Evolutionary conservation across 2,888 invertebrate species (phyloP).

Genomic region (Folsomia candida): DNA sequence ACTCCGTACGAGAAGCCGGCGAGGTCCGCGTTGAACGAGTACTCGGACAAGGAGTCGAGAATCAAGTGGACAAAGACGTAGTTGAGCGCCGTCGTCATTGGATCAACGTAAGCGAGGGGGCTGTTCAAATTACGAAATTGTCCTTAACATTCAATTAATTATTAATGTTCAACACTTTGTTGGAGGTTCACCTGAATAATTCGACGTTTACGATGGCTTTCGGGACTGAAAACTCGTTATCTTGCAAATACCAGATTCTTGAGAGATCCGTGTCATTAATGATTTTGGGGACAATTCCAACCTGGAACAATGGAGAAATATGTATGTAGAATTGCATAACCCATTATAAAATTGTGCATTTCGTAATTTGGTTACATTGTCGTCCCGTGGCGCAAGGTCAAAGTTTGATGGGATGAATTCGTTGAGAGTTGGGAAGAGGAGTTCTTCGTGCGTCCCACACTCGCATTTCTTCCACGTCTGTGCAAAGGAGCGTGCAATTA

Average conservation of each 20-base stretch:
- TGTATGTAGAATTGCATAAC: constrained; percentile 23
- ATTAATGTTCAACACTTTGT: background rate
- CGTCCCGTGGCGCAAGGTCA: constrained; percentile 64
- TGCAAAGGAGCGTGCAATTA: constrained; percentile 34
- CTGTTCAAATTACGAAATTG: constrained; percentile 57
- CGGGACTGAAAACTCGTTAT: constrained; percentile 83
- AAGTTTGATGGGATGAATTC: constrained; percentile 87
- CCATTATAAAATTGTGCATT: constrained; percentile 3
- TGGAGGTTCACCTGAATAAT: constrained; percentile 64
- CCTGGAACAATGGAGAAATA: constrained; percentile 17
- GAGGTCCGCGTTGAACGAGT: constrained; percentile 85
- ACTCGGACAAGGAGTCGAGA: constrained; percentile 84
- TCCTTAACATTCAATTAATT: constrained; percentile 50
- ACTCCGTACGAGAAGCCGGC: constrained; percentile 81
- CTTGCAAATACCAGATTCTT: constrained; percentile 90
- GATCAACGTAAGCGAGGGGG: constrained; percentile 82
- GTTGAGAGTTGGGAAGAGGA: constrained; percentile 77
- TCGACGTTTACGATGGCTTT: constrained; percentile 79
- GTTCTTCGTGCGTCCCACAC: constrained; percentile 62
- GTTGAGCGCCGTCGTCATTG: constrained; percentile 75
- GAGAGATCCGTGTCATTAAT: constrained; percentile 75
- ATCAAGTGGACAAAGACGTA: constrained; percentile 78
- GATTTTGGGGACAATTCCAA: constrained; percentile 53
- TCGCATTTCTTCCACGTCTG: constrained; percentile 61
- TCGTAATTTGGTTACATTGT: constrained; percentile 60